Evolutionary conservation across 2,888 invertebrate species (phyloP).

Genomic region (Stenurella melanura): DNA sequence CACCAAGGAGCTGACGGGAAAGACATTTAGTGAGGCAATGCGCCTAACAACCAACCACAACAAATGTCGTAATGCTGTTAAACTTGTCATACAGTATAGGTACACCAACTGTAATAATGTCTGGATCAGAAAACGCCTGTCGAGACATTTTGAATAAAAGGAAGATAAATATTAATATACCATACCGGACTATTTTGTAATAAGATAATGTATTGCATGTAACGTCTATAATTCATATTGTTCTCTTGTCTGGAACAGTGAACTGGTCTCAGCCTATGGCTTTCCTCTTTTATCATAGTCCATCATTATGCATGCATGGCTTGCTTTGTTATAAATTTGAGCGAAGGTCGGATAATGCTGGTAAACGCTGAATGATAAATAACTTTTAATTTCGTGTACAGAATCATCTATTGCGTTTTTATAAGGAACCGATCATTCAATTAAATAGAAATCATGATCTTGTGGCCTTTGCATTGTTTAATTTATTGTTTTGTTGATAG

Average conservation of each 20-base stretch:
- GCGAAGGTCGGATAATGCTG: conserved; percentile 21
- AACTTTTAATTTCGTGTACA: conserved; percentile 26
- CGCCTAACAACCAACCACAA: too few relatives aligned
- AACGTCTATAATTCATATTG: conserved; percentile 36
- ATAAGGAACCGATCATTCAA: not conserved
- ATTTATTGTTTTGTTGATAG: too few relatives aligned
- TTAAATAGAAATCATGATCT: not conserved
- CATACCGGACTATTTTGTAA: conserved; percentile 9
- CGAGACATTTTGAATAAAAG: too few relatives aligned
- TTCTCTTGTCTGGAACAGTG: conserved; percentile 32
- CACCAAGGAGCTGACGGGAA: too few relatives aligned
- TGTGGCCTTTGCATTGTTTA: too few relatives aligned
- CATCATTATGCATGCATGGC: conserved; percentile 32
- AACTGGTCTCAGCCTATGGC: not conserved
- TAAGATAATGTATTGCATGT: conserved; percentile 21
- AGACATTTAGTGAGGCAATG: too few relatives aligned
- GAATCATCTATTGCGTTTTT: not conserved
- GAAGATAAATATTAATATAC: not conserved
- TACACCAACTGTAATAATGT: too few relatives aligned
- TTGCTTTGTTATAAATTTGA: conserved; percentile 39
- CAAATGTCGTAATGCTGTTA: too few relatives aligned
- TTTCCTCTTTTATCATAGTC: conserved; percentile 30
- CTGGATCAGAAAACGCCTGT: too few relatives aligned
- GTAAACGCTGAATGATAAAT: conserved; percentile 8
- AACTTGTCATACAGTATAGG: too few relatives aligned